phyloP scores from a whole-genome alignment of 2,888 invertebrate species.

The Polyommatus iphigenia region DNA sequence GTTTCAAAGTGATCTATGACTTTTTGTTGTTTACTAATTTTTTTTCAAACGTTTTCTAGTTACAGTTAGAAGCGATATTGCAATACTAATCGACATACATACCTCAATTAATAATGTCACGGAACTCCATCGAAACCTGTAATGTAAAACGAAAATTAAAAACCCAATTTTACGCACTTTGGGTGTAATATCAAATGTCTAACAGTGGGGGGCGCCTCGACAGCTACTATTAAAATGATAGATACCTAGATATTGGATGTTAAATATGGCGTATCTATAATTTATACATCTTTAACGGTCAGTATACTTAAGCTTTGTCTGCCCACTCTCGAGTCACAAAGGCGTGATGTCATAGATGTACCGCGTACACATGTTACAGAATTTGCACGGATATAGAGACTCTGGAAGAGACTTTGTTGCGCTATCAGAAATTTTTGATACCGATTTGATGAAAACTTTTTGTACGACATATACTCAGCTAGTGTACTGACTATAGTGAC shows the following conservation, averaged over 20 bases:
- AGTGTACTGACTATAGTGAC: not conserved
- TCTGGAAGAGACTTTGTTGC: conserved; percentile 38
- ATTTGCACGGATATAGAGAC: conserved; percentile 41
- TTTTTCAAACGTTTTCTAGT: not conserved
- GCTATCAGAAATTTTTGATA: not conserved
- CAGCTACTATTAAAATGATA: conserved; percentile 28
- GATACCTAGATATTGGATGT: conserved; percentile 12
- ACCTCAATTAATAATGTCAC: conserved; percentile 6
- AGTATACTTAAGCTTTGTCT: conserved; percentile 63
- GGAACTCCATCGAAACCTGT: not conserved
- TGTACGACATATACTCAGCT: not conserved
- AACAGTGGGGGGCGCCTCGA: conserved; percentile 22
- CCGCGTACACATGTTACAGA: conserved; percentile 44
- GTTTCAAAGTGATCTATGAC: not conserved
- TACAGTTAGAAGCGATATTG: not conserved
- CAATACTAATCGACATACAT: not conserved
- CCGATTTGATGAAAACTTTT: too few species aligned
- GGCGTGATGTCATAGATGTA: conserved; percentile 70
- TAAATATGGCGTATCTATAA: conserved; percentile 27
- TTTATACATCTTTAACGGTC: conserved; percentile 41
- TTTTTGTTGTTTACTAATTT: not conserved
- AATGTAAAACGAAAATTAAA: conserved; percentile 20
- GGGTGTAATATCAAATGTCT: conserved; percentile 29
- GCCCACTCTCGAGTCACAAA: conserved; percentile 69
- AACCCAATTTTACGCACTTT: conserved; percentile 17